Evolutionary conservation across 2,888 invertebrate species (phyloP), one percentile per base, ranked within the genome.

Genomic region (Imbricaverruca yamaguchii): DNA sequence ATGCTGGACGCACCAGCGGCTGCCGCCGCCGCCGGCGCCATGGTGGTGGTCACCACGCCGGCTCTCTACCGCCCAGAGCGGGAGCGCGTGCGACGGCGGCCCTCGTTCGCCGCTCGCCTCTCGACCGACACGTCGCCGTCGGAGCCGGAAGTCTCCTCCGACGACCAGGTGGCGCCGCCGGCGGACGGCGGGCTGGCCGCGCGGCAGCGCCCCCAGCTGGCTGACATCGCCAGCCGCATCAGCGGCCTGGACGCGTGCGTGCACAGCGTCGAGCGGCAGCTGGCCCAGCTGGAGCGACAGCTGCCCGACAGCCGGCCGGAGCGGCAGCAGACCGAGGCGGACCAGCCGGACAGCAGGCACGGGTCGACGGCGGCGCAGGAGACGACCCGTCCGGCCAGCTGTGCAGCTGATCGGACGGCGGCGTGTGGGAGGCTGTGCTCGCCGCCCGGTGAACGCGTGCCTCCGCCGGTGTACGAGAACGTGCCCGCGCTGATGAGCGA

Each of bases 1-100:
- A 39, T 39, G 39, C 39, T 39, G 39, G 39, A 39, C 39, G 39
- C 12, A 7, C 67, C 23, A 25, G 11, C 67, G 12, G 67, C 12
- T 7, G 67, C 25, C 25, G 67, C 67, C 21, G 67, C 67, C 67
- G 67, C 12, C 23, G 13, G 67, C 25, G 67, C 74, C 0, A 15
- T 74, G 74, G 21, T 74, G 74, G 74, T 74, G 74, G 74, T 55
- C 23, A 53, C 21, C 23, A 21, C 74, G 74, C 74, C 74, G 53
- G 55, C 21, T 9, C 74, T 74, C 13, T 74, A 74, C 21, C 74
- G 55, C 23, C 55, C 53, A 55, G 21, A 74, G 74, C 55, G 53
- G 21, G 55, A 18, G 53, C 39, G 18, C 18, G 74, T 74, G 74
- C 18, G 2, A 21, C 55, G 39, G 21, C 53, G 12, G 21, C 18